Evolutionary conservation across 1,140 invertebrate species (phyloP), one percentile per base, ranked within the genome.

Genomic region (Armadillidium nasatum): DNA sequence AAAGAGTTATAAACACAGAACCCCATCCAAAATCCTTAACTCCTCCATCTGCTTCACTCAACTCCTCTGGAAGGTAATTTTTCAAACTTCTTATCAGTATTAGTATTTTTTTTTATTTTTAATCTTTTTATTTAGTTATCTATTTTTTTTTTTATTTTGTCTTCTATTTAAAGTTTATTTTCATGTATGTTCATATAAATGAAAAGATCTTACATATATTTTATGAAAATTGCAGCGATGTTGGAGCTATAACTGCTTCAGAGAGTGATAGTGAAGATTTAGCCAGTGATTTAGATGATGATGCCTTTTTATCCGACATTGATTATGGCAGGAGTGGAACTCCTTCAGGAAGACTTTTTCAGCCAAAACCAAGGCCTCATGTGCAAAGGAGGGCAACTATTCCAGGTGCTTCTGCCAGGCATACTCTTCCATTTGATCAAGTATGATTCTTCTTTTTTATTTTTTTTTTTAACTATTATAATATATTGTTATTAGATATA

Each of bases 361-460:
- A 91, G 23, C 88, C 91, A 0, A 92, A 93, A 83, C 92, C 92
- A 23, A 87, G 91, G 50, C 88, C 90, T 23, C 85, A 88, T 71
- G 89, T 93, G 21, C 92, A 93, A 84, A 87, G 94, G 11, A 86
- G 94, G 33, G 93, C 94, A 71, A 95, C 94, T 7, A 94, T 96
- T 80, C 93, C 93, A 80, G 93, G 94, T 9, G 92, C 90, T 69
- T 92, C 90, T 78, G 91, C 92, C 2, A 60, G 50, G 50, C 50
- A 60, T 60, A 60, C 50, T 19, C 50, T 60, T 60, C 50, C 50
- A 13, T 60, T 60, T 19, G 50, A 60, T 60, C 50, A 60, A 3
- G 50, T 60, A 60, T 15, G 50, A 19, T 33, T 33, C 33, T 33
- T 6, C 6, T 33, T 33, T 33, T 6, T 33, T 33, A 33, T 33